phyloP scores from a whole-genome alignment of 2,888 invertebrate species.

The Argynnis bischoffii region DNA sequence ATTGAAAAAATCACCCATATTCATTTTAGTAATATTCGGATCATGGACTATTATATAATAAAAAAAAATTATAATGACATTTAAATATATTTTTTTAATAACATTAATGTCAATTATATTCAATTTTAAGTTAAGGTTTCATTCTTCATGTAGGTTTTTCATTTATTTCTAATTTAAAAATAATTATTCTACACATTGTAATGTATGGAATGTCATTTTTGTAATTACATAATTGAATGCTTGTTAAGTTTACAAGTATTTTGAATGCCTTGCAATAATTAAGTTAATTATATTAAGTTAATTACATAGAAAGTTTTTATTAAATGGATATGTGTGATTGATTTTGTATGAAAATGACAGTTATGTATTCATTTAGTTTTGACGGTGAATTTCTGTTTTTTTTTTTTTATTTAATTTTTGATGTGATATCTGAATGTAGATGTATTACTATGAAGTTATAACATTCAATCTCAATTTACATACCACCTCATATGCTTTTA shows the following conservation, averaged over 20 bases:
- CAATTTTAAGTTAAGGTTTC: conserved; percentile 1
- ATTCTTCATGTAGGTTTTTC: conserved; percentile 11
- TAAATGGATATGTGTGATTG: conserved; percentile 11
- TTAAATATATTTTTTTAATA: neutral
- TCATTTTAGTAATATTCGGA: neutral
- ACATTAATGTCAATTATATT: neutral
- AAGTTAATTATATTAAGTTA: conserved; percentile 5
- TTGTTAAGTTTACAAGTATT: neutral
- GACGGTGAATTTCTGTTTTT: neutral
- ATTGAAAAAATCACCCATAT: conserved; percentile 6
- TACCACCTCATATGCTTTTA: conserved; percentile 9
- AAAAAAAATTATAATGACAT: neutral
- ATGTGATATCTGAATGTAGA: conserved; percentile 15
- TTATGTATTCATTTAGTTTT: neutral
- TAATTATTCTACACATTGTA: too few relatives aligned
- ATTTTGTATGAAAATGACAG: neutral
- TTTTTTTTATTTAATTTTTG: neutral
- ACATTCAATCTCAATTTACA: conserved; percentile 9
- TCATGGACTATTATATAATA: neutral
- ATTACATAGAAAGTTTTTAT: neutral
- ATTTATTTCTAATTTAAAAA: neutral
- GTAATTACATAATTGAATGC: too few relatives aligned
- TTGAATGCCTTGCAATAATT: neutral
- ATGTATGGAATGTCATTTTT: too few relatives aligned
- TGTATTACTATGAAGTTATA: conserved; percentile 5